Evolutionary conservation across 2,797 vertebrate genomes (phyloP).

Genomic region (Carduelis carduelis): DNA sequence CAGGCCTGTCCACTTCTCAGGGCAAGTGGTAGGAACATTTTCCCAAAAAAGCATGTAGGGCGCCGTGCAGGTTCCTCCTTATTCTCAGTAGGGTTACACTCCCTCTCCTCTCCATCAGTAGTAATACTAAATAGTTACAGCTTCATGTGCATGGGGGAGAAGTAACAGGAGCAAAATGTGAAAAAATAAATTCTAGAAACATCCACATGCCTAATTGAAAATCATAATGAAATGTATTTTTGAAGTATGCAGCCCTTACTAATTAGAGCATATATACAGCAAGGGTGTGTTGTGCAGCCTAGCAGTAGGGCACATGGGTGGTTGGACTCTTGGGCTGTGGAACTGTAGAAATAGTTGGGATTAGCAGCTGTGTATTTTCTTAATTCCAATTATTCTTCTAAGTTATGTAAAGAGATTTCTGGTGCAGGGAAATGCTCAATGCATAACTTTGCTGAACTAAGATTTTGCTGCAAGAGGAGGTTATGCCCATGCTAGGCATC

Average conservation of each 20-base stretch:
- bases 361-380: neutral
- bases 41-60: neutral
- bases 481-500: neutral
- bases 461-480: neutral
- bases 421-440: neutral
- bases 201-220: neutral
- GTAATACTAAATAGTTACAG: neutral
- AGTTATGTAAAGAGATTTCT: neutral
- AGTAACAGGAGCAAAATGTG: neutral
- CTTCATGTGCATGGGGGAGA: neutral
- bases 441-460: neutral
- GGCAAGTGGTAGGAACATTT: neutral
- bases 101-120: neutral
- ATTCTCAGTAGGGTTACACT: neutral
- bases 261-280: neutral
- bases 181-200: neutral
- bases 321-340: neutral
- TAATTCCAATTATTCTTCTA: neutral
- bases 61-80: neutral
- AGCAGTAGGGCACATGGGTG: no score
- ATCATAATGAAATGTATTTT: neutral
- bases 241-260: neutral
- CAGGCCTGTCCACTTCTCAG: neutral
- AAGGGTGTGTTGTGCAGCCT: neutral
- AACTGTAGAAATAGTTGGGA: neutral